phyloP scores from a whole-genome alignment of 2,888 invertebrate genomes.

The Pocota personata region DNA sequence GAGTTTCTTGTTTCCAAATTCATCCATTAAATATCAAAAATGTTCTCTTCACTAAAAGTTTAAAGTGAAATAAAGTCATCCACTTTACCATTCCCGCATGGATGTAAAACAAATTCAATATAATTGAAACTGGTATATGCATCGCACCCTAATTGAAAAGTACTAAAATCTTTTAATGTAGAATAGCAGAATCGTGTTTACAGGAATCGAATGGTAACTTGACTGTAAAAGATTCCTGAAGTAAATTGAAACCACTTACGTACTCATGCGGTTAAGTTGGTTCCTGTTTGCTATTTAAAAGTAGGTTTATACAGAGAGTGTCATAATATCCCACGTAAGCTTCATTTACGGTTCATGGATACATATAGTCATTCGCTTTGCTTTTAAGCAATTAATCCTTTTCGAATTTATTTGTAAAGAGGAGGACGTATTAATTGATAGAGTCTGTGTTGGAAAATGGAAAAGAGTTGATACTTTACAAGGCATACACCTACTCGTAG shows the following conservation, averaged over 20 bases:
- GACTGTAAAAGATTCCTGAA: background rate
- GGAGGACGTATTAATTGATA: conserved; percentile 11
- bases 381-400: conserved; percentile 42
- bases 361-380: conserved; percentile 11
- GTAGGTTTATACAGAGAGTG: background rate
- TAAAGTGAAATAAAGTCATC: background rate
- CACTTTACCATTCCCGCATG: background rate
- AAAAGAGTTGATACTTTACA: background rate
- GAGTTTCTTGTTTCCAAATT: background rate
- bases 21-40: background rate
- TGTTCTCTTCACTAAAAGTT: background rate
- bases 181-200: background rate
- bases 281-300: background rate
- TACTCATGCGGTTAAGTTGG: conserved; percentile 2
- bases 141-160: conserved; percentile 1
- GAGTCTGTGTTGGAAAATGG: background rate
- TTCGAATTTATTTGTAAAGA: background rate
- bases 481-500: background rate
- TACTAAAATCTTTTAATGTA: conserved; percentile 10
- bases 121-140: background rate
- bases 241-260: conserved; percentile 11
- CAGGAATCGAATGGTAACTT: background rate
- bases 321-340: conserved; percentile 16
- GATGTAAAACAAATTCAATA: background rate
- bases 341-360: conserved; percentile 36